Conservation (phyloP, 1,140 invertebrate genomes). For the Helicoverpa armigera region DNA sequence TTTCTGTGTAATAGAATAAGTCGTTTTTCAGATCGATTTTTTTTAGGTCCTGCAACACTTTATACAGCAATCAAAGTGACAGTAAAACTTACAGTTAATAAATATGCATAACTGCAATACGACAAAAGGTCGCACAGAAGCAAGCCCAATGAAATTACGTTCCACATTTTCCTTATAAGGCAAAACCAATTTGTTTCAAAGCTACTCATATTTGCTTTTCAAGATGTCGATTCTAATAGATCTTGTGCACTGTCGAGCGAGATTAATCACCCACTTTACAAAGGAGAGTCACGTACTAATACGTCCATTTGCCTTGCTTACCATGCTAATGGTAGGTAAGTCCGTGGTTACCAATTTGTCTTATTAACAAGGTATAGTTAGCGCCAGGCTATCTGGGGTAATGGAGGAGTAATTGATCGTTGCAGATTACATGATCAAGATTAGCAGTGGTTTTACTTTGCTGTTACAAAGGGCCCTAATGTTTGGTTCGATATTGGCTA, state of each 20-base stretch:
- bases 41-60: no score
- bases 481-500: no score
- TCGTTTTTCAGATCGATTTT: no score
- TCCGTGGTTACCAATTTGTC: constrained; percentile 12
- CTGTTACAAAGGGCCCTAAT: no score
- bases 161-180: constrained; percentile 1
- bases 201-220: constrained; percentile 3
- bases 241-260: constrained; percentile 22
- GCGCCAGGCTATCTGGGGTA: constrained; percentile 22
- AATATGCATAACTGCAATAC: no score
- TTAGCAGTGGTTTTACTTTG: neutral
- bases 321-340: constrained; percentile 13
- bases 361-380: constrained; percentile 38
- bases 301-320: neutral
- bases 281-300: constrained; percentile 21
- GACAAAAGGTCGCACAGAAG: no score
- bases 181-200: constrained; percentile 2
- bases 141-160: neutral
- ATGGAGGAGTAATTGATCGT: constrained; percentile 10
- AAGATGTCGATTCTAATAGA: constrained; percentile 13
- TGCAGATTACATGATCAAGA: neutral
- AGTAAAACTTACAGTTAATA: no score
- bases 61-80: no score
- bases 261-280: constrained; percentile 25
- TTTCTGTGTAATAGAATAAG: no score